Conservation (phyloP, 1,140 invertebrate species). For the Cotesia typhae region DNA sequence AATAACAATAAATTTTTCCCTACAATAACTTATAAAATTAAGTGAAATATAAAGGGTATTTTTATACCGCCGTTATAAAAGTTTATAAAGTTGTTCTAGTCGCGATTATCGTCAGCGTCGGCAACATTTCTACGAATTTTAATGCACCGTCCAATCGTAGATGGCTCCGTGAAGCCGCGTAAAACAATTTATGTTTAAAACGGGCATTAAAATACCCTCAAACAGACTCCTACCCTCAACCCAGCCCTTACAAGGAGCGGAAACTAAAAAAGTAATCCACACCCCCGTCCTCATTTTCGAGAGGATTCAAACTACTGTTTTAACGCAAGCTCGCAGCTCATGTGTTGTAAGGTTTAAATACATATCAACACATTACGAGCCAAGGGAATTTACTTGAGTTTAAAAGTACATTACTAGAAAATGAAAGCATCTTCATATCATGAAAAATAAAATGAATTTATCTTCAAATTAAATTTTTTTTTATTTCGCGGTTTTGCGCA, state of each 20-base stretch:
- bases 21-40: too few relatives aligned
- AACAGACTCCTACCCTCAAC: not conserved
- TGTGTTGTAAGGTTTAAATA: conserved; percentile 22
- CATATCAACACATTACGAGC: conserved; percentile 32
- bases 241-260: not conserved
- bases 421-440: too few relatives aligned
- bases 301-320: conserved; percentile 29
- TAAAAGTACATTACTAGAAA: too few relatives aligned
- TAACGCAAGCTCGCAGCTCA: conserved; percentile 2
- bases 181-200: conserved; percentile 50
- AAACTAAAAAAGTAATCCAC: too few relatives aligned
- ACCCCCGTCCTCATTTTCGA: not conserved
- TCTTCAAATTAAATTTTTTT: too few relatives aligned
- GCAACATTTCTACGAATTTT: conserved; percentile 51
- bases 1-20: too few relatives aligned
- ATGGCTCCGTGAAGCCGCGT: conserved; percentile 32
- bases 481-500: too few relatives aligned
- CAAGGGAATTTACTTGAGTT: conserved; percentile 28
- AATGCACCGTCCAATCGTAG: conserved; percentile 42
- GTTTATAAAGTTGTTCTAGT: conserved; percentile 39
- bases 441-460: too few relatives aligned
- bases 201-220: conserved; percentile 41
- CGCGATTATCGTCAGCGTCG: conserved; percentile 29
- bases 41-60: conserved; percentile 22
- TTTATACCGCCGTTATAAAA: conserved; percentile 51